A percentile compares a stretch with the other conserved stretches of the same genome.
Conservation (phyloP, 2,888 invertebrate species). For the Heliconius charithonia region DNA sequence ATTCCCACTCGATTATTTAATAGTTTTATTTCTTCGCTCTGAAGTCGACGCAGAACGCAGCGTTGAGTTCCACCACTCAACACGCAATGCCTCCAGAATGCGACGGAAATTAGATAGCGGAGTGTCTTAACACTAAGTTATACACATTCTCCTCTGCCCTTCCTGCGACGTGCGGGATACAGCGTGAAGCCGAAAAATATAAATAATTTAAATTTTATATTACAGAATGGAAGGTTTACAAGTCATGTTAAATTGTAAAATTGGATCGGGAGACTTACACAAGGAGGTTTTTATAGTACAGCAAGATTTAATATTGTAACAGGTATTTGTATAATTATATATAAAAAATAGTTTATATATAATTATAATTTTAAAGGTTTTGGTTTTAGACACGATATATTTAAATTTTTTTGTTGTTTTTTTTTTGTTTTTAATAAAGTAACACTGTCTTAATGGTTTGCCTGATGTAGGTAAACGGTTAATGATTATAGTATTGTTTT, state of each 20-base stretch:
- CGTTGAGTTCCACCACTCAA: too few species aligned
- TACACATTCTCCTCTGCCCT: too few species aligned
- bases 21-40: too few species aligned
- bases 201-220: slow-evolving; percentile 45
- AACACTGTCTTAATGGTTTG: background rate
- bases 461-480: background rate
- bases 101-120: too few species aligned
- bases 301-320: slow-evolving; percentile 35
- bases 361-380: background rate
- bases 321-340: background rate
- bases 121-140: too few species aligned
- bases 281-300: slow-evolving; percentile 69
- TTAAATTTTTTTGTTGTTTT: background rate
- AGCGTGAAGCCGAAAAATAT: too few species aligned
- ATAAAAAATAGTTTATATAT: too few species aligned
- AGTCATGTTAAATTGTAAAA: slow-evolving; percentile 66
- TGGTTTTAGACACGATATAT: background rate
- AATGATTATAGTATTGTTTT: background rate
- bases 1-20: too few species aligned
- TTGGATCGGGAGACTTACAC: slow-evolving; percentile 68
- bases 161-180: too few species aligned
- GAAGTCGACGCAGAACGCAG: too few species aligned
- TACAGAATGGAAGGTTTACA: slow-evolving; percentile 71
- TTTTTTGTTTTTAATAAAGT: too few species aligned
- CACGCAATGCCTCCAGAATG: too few species aligned